Percentiles rank a stretch among this genome's conserved stretches.
phyloP scores from a whole-genome alignment of 2,797 vertebrate genomes.

The Helarctos malayanus region DNA sequence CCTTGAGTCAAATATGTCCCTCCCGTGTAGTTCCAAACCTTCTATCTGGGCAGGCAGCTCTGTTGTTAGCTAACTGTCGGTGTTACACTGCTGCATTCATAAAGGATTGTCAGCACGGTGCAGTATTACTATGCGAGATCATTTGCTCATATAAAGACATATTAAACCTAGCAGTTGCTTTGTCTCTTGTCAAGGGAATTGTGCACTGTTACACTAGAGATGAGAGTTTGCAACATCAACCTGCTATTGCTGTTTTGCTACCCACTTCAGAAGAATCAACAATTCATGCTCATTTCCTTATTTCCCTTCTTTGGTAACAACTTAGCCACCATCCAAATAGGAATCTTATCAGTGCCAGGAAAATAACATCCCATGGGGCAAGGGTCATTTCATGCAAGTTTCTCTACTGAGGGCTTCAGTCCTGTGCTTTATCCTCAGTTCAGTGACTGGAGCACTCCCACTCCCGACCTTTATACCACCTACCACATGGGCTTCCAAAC shows the following conservation, averaged over 20 bases:
- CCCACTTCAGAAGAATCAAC: conserved; percentile 77
- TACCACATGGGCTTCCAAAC: neutral
- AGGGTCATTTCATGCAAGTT: conserved; percentile 3
- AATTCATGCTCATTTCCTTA: conserved; percentile 62
- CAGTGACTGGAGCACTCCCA: neutral
- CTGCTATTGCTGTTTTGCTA: conserved; percentile 80
- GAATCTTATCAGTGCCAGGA: conserved; percentile 39
- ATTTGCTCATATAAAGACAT: conserved; percentile 84
- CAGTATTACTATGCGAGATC: conserved; percentile 81
- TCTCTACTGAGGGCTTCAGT: neutral
- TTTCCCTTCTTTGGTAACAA: conserved; percentile 67
- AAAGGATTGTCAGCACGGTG: conserved; percentile 79
- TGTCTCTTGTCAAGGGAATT: conserved; percentile 85
- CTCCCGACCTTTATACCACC: neutral
- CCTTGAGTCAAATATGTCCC: conserved; percentile 76
- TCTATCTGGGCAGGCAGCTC: conserved; percentile 80
- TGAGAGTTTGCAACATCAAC: conserved; percentile 74
- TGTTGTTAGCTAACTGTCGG: conserved; percentile 83
- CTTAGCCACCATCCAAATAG: conserved; percentile 50
- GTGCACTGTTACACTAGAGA: conserved; percentile 74
- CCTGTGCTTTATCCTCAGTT: neutral
- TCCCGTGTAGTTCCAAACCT: conserved; percentile 77
- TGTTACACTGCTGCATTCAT: conserved; percentile 78
- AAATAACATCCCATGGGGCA: conserved; percentile 18
- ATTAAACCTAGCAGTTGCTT: conserved; percentile 84